Evolutionary conservation across 2,113 vertebrate genomes (phyloP), one percentile per base, ranked within the genome.

Genomic region (Coptodon rendalli): DNA sequence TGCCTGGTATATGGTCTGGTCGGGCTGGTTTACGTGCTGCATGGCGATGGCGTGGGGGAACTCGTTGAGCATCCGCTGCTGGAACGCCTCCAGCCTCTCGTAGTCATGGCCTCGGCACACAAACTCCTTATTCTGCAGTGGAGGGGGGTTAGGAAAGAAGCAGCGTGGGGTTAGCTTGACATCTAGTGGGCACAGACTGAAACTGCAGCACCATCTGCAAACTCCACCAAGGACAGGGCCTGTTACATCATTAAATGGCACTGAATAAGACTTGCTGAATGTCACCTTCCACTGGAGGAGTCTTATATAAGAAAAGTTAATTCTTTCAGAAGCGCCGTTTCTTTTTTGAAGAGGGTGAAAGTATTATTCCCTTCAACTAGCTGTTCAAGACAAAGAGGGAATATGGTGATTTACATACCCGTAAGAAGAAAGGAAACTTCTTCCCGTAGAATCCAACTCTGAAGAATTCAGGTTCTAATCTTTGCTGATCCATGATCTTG

Each of bases 401-500:
- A 81, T 63, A 34, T 56, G 79, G 54, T 84, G 31, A 83, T 59
- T 40, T 82, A 9, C 96, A 97, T 96, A 99, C 99, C 95, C 98
- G 94, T 85, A 99, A 94, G 95, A 99, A 99, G 96, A 99, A 99
- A 53, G 99, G 98, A 85, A 99, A 99, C 89, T 99, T 99, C 89
- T 99, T 99, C 9, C 99, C 99, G 50, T 99, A 99, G 96, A 99
- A 99, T 53, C 99, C 99, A 82, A 99, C 98, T 94, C 99, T 94
- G 95, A 99, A 99, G 96, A 99, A 99, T 91, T 99, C 99, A 1
- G 99, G 99, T 81, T 99, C 98, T 90, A 99, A 94, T 57, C 98
- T 96, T 83, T 99, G 99, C 90, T 99, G 98, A 95, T 99, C 99
- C 98, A 99, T 99, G 85, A 99, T 99, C 96, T 99, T 99, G 95